Evolutionary conservation across 1,140 invertebrate species (phyloP).

Genomic region (Zaprionus kolodkinae): DNA sequence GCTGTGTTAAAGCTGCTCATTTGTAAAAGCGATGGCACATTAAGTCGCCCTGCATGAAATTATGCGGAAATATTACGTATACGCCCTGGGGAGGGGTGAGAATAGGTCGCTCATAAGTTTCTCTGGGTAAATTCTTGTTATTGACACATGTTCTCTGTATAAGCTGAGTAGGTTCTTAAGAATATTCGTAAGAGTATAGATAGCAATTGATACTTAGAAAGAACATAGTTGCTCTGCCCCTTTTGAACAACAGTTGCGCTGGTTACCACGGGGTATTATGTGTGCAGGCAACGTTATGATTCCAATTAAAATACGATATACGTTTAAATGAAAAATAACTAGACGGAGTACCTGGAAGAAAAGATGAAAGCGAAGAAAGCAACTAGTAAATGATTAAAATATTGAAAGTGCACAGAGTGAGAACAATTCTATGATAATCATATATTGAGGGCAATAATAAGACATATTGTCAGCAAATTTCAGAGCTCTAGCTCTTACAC

Average conservation of each 20-base stretch:
- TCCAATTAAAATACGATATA: neutral
- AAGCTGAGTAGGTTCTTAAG: neutral
- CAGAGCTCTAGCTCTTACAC: too few relatives aligned
- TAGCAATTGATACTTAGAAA: neutral
- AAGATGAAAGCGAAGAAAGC: neutral
- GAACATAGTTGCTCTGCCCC: neutral
- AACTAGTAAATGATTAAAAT: too few relatives aligned
- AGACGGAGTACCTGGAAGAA: too few relatives aligned
- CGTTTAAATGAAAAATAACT: slow-evolving; percentile 4
- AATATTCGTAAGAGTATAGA: neutral
- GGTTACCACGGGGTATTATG: too few relatives aligned
- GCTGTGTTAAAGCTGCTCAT: slow-evolving; percentile 15
- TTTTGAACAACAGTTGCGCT: neutral
- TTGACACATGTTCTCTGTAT: slow-evolving; percentile 10
- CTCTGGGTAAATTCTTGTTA: slow-evolving; percentile 26
- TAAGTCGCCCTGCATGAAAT: slow-evolving; percentile 3
- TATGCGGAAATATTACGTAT: slow-evolving; percentile 4
- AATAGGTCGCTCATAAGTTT: slow-evolving; percentile 1
- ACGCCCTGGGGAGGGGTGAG: neutral
- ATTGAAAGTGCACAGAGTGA: too few relatives aligned
- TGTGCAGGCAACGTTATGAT: neutral
- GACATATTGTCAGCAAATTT: too few relatives aligned
- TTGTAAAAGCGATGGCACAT: slow-evolving; percentile 28
- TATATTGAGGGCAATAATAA: too few relatives aligned
- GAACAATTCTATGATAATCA: too few relatives aligned